Evolutionary conservation across 2,797 vertebrate species (phyloP).

Genomic region (Arnoldichthys spilopterus): DNA sequence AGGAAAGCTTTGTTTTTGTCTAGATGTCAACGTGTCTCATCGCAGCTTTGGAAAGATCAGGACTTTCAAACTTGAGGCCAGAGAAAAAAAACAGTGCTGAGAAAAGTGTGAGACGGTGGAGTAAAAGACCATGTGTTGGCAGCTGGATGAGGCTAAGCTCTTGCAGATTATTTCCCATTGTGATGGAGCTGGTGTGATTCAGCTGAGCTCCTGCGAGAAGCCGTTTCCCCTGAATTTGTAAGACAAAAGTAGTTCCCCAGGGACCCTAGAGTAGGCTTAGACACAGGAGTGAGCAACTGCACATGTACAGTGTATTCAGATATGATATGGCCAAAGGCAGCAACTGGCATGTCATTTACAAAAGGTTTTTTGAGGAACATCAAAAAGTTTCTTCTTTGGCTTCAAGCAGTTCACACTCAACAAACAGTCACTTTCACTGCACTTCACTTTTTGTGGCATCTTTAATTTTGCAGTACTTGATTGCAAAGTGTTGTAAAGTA

Average conservation of each 20-base stretch:
- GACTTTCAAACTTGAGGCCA: conserved; percentile 1
- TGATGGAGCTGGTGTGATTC: conserved; percentile 30
- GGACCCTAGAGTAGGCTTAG: conserved; percentile 7
- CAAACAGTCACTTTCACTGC: no score
- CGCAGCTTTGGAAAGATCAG: conserved; percentile 12
- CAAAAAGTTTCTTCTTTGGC: no score
- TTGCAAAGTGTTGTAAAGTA: no score
- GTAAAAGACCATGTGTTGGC: not conserved
- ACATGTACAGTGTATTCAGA: not conserved
- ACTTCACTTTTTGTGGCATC: no score
- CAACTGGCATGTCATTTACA: no score
- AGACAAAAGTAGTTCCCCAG: conserved; percentile 10
- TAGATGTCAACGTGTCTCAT: conserved; percentile 9
- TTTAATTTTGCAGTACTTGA: no score
- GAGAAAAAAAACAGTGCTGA: conserved; percentile 4
- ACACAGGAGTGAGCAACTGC: conserved; percentile 7
- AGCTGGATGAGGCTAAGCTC: conserved; percentile 2
- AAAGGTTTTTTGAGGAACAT: no score
- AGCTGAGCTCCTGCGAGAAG: conserved; percentile 33
- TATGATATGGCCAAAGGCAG: not conserved
- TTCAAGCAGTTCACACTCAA: no score
- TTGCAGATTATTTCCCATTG: conserved; percentile 28
- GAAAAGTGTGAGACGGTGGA: not conserved
- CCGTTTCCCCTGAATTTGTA: conserved; percentile 11
- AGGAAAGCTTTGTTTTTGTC: conserved; percentile 35